These are phyloP conservation scores for Ispidina lecontei DNA, from an alignment of 2,797 vertebrate species.

Conservation along the genomic window DNA sequence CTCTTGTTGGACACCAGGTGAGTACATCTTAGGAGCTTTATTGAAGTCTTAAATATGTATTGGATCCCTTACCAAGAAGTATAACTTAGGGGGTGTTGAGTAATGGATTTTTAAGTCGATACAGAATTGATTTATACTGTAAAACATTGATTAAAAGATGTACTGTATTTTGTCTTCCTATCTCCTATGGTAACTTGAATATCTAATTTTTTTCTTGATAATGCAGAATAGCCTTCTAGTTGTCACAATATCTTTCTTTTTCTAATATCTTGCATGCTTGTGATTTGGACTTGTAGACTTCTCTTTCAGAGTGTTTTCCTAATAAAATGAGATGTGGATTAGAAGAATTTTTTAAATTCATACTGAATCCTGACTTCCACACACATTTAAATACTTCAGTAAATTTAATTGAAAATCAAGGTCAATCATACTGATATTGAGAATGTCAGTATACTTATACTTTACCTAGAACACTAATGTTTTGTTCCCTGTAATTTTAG, in stretches of 20 bases:
- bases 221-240: background rate
- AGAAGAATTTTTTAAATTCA: background rate
- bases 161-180: background rate
- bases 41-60: background rate
- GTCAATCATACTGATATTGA: background rate
- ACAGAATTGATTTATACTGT: background rate
- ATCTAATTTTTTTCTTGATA: background rate
- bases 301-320: background rate
- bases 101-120: background rate
- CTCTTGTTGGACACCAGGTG: slow-evolving; percentile 90
- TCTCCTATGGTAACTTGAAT: background rate
- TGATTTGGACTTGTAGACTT: background rate
- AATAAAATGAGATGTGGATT: background rate
- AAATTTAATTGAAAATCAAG: background rate
- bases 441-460: background rate
- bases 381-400: background rate
- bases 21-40: slow-evolving; percentile 3
- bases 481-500: slow-evolving; percentile 76
- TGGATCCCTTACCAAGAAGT: background rate
- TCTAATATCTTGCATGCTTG: background rate
- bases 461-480: background rate
- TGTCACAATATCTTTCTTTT: background rate
- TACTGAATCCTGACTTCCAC: background rate
- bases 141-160: background rate
- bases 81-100: background rate